Evolutionary conservation across 2,888 invertebrate species (phyloP), one percentile per base, ranked within the genome.

Genomic region (Plagiodera versicolora): DNA sequence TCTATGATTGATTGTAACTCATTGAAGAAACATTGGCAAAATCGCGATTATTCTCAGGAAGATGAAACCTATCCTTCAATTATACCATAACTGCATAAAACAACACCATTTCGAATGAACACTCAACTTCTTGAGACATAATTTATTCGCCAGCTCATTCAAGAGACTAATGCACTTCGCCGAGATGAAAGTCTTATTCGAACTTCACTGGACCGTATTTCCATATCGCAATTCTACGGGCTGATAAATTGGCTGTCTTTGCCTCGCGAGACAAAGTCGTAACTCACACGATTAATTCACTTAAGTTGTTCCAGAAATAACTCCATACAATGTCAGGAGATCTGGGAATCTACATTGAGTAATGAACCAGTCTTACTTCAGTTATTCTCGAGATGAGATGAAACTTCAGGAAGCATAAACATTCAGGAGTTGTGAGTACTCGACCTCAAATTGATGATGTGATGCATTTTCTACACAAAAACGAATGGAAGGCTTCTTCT

Each of bases 201-300:
- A 11, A 39, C 14, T 39, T n/a, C 39, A 39, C 39, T 39, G 39
- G 39, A 39, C 39, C 14, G 14, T 14, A 39, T 39, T 39, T 39
- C 39, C 39, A 39, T 39, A 39, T 39, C 39, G 8, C 39, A 39
- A 39, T 39, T 8, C 10, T 10, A 6, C 9, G 32, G 11, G 2
- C 39, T 39, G 39, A 39, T 39, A n/a, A 39, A 39, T 39, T 39
- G 39, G 39, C 39, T 39, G 39, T 39, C 39, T 39, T 39, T 14
- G 39, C 39, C 39, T 39, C 6, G 14, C 39, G 11, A 39, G 39
- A 39, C 14, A 14, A 14, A 39, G 39, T 39, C 39, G 39, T 39
- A 39, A 39, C 39, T 39, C 39, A 39, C 39, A 39, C 39, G 39
- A 39, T 39, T 39, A 39, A 39, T 39, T 14, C 39, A 39, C 39